Percentiles rank a stretch among this genome's conserved stretches.
Conservation (phyloP, 2,888 invertebrate species). For the Tenthredo amoena region DNA sequence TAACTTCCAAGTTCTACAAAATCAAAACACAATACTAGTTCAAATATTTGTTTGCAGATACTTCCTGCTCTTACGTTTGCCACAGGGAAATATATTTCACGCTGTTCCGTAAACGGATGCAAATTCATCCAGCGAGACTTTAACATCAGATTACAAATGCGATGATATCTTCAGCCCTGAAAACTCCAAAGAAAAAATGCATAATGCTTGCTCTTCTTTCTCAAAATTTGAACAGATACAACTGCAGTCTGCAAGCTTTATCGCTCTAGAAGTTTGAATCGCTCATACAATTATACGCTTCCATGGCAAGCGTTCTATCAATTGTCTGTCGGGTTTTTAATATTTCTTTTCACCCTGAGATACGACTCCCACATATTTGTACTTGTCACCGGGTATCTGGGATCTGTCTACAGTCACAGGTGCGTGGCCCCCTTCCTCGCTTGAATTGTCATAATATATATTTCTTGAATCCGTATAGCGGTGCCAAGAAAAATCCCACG, state of each 20-base stretch:
- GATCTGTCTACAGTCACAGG: conserved; percentile 39
- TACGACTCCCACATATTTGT: not conserved
- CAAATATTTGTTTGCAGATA: not conserved
- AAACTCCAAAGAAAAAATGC: not conserved
- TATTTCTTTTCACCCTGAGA: not conserved
- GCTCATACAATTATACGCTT: not conserved
- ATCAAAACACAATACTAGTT: not conserved
- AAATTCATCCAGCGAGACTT: not conserved
- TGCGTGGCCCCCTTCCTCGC: conserved; percentile 24
- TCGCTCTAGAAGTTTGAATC: not conserved
- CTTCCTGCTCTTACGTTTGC: not conserved
- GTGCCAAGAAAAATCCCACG: conserved; percentile 1
- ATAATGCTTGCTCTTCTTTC: not conserved
- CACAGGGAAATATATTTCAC: not conserved
- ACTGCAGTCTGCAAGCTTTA: not conserved
- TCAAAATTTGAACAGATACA: not conserved
- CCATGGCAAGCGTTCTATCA: not conserved
- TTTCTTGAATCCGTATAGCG: not conserved
- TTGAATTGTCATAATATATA: conserved; percentile 34
- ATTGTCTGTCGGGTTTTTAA: not conserved
- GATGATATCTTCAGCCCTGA: not conserved
- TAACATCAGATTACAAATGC: not conserved
- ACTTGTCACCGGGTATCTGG: conserved; percentile 4
- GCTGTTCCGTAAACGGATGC: not conserved
- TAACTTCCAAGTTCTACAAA: not conserved